phyloP scores from a whole-genome alignment of 2,113 vertebrate genomes.

The Eulemur macaco region DNA sequence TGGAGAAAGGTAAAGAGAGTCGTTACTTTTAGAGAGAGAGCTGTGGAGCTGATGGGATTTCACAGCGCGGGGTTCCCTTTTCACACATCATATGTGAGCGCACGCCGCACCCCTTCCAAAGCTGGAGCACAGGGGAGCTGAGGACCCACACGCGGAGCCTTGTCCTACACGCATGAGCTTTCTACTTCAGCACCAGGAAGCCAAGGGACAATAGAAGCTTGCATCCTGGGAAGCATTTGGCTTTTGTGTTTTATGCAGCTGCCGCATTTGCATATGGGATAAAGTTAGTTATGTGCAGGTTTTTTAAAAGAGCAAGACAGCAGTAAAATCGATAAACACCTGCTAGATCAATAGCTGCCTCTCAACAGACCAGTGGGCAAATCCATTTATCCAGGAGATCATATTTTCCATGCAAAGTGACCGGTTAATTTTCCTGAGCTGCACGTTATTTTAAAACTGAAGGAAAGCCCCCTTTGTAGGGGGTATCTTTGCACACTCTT shows the following conservation, averaged over 20 bases:
- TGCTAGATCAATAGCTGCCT: background rate
- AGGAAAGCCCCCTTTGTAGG: too few species aligned
- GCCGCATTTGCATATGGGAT: background rate
- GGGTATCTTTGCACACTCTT: fast-evolving
- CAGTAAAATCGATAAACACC: background rate
- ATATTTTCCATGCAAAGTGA: background rate
- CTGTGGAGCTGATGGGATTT: fast-evolving
- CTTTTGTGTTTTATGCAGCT: fast-evolving
- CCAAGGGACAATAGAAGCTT: fast-evolving
- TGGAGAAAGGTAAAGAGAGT: fast-evolving
- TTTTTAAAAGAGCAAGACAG: background rate
- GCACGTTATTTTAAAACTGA: background rate
- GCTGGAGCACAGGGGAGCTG: too few species aligned
- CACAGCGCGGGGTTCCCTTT: fast-evolving
- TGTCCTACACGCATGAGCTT: too few species aligned
- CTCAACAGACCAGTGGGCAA: background rate
- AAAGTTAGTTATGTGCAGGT: background rate
- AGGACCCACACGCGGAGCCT: fast-evolving
- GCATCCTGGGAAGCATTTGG: background rate
- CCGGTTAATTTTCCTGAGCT: background rate
- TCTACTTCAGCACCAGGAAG: background rate
- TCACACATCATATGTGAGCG: fast-evolving
- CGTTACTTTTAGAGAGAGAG: background rate
- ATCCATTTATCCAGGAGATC: background rate
- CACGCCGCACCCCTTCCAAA: fast-evolving